These are phyloP conservation scores for Dasysyrphus tricinctus DNA, from an alignment of 2,888 invertebrate genomes.

Conservation along the genomic window DNA sequence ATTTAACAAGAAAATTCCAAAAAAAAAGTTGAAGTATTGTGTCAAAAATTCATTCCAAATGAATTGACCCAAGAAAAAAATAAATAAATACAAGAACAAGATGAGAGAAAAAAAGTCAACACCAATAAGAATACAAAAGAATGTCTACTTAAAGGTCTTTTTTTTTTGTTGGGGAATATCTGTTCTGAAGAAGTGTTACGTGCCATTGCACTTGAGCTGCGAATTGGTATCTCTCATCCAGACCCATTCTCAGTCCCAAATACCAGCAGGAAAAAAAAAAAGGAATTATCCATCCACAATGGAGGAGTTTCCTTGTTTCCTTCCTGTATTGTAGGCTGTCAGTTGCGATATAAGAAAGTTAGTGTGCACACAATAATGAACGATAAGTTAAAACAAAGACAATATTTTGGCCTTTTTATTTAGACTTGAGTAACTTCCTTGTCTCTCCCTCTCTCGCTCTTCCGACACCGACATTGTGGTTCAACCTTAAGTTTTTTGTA, in stretches of 20 bases:
- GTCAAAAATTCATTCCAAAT: slow-evolving; percentile 70
- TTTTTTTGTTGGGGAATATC: slow-evolving; percentile 39
- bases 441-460: not conserved
- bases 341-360: slow-evolving; percentile 17
- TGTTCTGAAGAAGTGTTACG: slow-evolving; percentile 33
- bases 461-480: slow-evolving; percentile 9
- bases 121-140: not conserved
- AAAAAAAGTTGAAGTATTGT: slow-evolving; percentile 48
- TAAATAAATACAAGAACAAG: slow-evolving; percentile 9
- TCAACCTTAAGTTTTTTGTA: slow-evolving; percentile 1
- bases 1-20: slow-evolving; percentile 36
- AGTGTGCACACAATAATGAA: slow-evolving; percentile 2
- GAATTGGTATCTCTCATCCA: slow-evolving; percentile 24
- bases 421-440: not conserved
- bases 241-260: not conserved
- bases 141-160: not conserved
- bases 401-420: slow-evolving; percentile 3
- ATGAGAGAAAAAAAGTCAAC: slow-evolving; percentile 4
- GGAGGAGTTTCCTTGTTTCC: slow-evolving; percentile 11
- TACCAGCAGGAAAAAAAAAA: no score
- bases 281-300: no score
- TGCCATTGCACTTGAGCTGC: slow-evolving; percentile 64
- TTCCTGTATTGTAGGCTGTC: slow-evolving; percentile 27
- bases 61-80: slow-evolving; percentile 31
- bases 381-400: slow-evolving; percentile 18